Conservation (phyloP, 1,140 invertebrate genomes). For the Brachystomella parvula region DNA sequence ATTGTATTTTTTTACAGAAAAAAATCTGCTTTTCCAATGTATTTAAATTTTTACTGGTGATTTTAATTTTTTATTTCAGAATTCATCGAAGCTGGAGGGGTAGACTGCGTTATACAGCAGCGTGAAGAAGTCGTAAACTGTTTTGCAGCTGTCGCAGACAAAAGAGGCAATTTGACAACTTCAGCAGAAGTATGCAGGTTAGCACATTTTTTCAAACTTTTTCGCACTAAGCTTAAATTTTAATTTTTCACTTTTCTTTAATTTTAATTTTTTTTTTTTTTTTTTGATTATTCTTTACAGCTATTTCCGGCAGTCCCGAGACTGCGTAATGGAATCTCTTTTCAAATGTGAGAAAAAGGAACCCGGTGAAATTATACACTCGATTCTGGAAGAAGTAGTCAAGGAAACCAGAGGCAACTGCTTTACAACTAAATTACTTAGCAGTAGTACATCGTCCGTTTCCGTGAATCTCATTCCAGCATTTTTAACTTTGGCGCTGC, state of each 20-base stretch:
- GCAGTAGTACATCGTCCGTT: no score
- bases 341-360: neutral
- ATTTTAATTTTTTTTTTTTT: neutral
- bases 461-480: no score
- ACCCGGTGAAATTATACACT: constrained; percentile 7
- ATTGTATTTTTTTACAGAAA: neutral
- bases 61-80: constrained; percentile 12
- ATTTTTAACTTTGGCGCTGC: no score
- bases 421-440: neutral
- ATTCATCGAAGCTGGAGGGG: constrained; percentile 1
- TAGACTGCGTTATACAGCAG: neutral
- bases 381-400: constrained; percentile 9
- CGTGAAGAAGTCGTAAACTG: neutral
- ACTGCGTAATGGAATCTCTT: neutral
- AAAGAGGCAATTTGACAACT: neutral
- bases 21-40: neutral
- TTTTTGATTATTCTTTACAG: neutral
- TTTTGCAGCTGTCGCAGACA: neutral
- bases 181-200: constrained; percentile 9
- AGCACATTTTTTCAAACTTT: neutral
- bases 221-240: neutral
- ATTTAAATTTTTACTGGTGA: neutral
- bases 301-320: constrained; percentile 2
- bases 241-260: neutral
- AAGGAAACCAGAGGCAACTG: neutral